phyloP scores from a whole-genome alignment of 2,797 vertebrate genomes.

The Limnodromus scolopaceus region DNA sequence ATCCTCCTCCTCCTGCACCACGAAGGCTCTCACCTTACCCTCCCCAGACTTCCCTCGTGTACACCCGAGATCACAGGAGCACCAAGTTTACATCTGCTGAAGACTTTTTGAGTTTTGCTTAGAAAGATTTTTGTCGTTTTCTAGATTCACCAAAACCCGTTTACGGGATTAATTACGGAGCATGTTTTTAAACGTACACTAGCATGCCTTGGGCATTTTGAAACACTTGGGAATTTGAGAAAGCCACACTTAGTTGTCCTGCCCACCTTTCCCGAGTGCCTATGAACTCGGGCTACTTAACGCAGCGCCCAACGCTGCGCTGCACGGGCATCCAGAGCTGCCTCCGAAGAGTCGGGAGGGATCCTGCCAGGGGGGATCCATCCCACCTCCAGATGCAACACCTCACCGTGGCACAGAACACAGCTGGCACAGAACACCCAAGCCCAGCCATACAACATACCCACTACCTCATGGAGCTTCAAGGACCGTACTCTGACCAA shows the following conservation, averaged over 20 bases:
- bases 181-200: not conserved
- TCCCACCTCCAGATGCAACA: not conserved
- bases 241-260: not conserved
- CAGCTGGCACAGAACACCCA: not conserved
- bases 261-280: not conserved
- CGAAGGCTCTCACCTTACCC: not conserved
- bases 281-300: not conserved
- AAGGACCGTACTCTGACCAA: not conserved
- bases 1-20: not conserved
- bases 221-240: not conserved
- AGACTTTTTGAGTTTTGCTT: not conserved
- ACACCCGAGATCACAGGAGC: not conserved
- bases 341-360: rapidly evolving
- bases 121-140: not conserved
- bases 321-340: not conserved
- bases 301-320: rapidly evolving
- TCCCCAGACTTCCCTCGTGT: not conserved
- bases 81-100: not conserved
- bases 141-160: not conserved
- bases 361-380: not conserved
- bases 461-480: rapidly evolving
- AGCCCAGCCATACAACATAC: rapidly evolving
- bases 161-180: not conserved
- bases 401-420: rapidly evolving
- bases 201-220: not conserved